Conservation (phyloP, 2,888 invertebrate species). For the Sisyra nigra region DNA sequence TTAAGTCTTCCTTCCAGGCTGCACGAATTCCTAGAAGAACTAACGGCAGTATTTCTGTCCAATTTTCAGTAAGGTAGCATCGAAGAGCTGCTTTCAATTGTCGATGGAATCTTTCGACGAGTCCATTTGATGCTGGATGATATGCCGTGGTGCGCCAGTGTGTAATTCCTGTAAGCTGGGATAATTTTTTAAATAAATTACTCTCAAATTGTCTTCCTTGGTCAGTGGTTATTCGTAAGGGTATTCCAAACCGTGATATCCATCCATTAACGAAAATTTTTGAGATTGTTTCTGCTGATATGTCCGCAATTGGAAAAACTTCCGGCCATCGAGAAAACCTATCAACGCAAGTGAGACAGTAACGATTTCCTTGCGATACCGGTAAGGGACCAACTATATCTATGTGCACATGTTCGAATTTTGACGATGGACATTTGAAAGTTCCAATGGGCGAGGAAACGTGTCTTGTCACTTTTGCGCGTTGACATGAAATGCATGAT, state of each 20-base stretch:
- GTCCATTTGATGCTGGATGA: not conserved
- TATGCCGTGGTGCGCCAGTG: constrained; percentile 10
- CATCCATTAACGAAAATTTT: constrained; percentile 16
- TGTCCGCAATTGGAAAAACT: constrained; percentile 18
- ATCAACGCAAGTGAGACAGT: constrained; percentile 16
- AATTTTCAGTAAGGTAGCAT: not conserved
- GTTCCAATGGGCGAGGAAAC: not conserved
- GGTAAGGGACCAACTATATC: constrained; percentile 5
- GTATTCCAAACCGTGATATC: constrained; percentile 19
- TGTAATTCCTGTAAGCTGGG: constrained; percentile 11
- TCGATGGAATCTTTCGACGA: constrained; percentile 1
- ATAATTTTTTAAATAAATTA: constrained; percentile 13
- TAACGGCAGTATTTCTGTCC: not conserved
- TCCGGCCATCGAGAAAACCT: constrained; percentile 19
- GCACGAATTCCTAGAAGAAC: constrained; percentile 13
- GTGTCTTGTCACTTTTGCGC: not conserved
- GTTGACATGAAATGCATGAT: not conserved
- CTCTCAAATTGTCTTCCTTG: constrained; percentile 18
- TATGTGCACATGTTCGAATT: not conserved
- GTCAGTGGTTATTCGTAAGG: constrained; percentile 18
- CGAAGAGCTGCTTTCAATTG: not conserved
- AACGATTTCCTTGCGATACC: constrained; percentile 3
- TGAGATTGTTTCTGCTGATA: constrained; percentile 18
- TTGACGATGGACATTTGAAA: not conserved
- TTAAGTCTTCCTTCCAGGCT: constrained; percentile 16